A percentile compares a stretch with the other conserved stretches of the same genome.
phyloP scores from a whole-genome alignment of 1,140 invertebrate species.

The Musca vetustissima region DNA sequence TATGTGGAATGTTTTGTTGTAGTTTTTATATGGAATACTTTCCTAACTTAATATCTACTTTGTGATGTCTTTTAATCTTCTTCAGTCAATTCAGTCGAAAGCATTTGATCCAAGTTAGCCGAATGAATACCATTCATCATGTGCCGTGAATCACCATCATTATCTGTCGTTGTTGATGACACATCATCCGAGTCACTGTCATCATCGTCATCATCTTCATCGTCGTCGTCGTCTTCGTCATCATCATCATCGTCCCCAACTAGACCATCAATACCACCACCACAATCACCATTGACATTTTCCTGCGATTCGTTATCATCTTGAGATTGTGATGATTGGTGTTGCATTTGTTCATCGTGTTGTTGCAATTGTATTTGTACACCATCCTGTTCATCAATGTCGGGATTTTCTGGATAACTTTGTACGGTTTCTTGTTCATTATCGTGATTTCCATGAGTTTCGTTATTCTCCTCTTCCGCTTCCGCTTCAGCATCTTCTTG shows the following conservation, averaged over 20 bases:
- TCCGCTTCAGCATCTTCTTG: too few species aligned
- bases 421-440: too few species aligned
- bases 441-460: too few species aligned
- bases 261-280: too few species aligned
- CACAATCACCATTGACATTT: not conserved
- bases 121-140: too few species aligned
- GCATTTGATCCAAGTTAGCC: not conserved
- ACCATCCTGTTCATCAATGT: not conserved
- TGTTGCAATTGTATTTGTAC: not conserved
- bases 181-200: not conserved
- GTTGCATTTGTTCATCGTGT: not conserved
- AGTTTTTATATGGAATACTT: too few species aligned
- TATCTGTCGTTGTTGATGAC: not conserved
- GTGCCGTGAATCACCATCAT: too few species aligned
- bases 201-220: not conserved
- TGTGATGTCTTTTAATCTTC: not conserved
- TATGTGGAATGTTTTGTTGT: too few species aligned
- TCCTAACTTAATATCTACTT: not conserved
- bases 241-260: not conserved
- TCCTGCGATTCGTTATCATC: not conserved
- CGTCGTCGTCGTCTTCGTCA: not conserved
- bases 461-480: not conserved
- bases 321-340: not conserved
- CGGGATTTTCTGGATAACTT: not conserved
- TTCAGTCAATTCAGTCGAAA: constrained; percentile 2